A percentile compares a stretch with the other conserved stretches of the same genome.
Conservation (phyloP, 1,140 invertebrate species). For the Drosophila neocordata region DNA sequence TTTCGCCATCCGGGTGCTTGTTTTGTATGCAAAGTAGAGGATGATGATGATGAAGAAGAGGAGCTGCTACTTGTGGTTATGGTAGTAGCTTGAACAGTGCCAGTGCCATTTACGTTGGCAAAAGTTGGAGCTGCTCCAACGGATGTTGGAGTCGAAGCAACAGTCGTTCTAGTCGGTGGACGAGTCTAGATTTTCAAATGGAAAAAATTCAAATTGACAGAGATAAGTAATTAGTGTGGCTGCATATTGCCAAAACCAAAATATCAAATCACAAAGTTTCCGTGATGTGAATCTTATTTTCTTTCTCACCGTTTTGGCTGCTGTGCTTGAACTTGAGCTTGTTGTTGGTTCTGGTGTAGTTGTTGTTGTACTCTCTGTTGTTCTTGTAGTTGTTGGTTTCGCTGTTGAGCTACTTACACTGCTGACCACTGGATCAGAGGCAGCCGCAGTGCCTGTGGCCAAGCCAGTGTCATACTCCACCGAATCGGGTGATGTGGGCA, state of each 20-base stretch:
- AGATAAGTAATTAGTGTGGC: not conserved
- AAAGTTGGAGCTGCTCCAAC: conserved; percentile 53
- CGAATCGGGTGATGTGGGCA: conserved; percentile 72
- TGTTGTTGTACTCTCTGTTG: conserved; percentile 59
- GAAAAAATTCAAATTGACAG: not conserved
- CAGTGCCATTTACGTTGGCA: conserved; percentile 56
- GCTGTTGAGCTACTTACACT: conserved; percentile 72
- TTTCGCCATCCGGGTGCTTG: conserved; percentile 67
- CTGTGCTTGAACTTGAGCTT: conserved; percentile 39
- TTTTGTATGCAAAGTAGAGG: conserved; percentile 38
- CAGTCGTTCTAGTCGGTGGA: conserved; percentile 47
- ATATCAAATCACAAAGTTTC: not conserved
- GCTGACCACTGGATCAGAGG: conserved; percentile 73
- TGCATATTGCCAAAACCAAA: not conserved
- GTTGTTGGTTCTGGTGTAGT: conserved; percentile 56
- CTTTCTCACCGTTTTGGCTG: conserved; percentile 60
- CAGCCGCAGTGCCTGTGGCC: conserved; percentile 62
- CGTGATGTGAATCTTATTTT: not conserved
- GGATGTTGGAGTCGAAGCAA: conserved; percentile 36
- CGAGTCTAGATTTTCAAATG: conserved; percentile 65
- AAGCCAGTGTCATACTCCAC: conserved; percentile 58
- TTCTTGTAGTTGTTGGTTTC: conserved; percentile 56
- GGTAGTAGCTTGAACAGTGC: conserved; percentile 65
- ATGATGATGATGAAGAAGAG: conserved; percentile 35
- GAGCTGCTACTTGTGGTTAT: conserved; percentile 59